Evolutionary conservation across 2,888 invertebrate genomes (phyloP).

Genomic region (Panzeria rudis): DNA sequence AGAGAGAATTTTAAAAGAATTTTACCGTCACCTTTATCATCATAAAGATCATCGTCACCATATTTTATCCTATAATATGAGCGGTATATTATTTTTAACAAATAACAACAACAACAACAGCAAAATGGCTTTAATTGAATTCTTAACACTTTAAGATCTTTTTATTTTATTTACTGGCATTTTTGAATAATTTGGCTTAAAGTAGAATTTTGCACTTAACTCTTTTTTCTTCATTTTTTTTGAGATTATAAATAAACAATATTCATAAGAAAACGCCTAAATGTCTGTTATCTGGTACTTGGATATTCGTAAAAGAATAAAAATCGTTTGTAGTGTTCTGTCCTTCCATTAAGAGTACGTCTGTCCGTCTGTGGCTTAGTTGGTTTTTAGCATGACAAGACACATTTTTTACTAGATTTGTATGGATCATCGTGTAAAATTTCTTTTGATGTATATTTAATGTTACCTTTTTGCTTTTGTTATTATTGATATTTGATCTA

Average conservation of each 20-base stretch:
- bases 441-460: conserved; percentile 44
- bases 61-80: conserved; percentile 56
- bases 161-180: background rate
- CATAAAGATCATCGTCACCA: conserved; percentile 64
- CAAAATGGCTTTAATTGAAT: conserved; percentile 67
- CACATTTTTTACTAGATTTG: conserved; percentile 44
- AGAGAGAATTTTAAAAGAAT: conserved; percentile 33
- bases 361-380: conserved; percentile 11
- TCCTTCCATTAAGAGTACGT: conserved; percentile 47
- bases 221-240: conserved; percentile 16
- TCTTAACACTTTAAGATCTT: conserved; percentile 69
- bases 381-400: conserved; percentile 64
- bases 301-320: conserved; percentile 34
- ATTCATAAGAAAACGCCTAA: conserved; percentile 58
- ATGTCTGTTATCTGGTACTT: conserved; percentile 64
- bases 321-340: conserved; percentile 18
- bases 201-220: conserved; percentile 70
- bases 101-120: conserved; percentile 32
- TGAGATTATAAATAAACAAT: conserved; percentile 30
- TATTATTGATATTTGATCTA: conserved; percentile 67
- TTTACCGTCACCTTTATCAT: conserved; percentile 66
- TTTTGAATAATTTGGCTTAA: conserved; percentile 59
- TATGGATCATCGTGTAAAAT: conserved; percentile 44
- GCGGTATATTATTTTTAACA: conserved; percentile 42
- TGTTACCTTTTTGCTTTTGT: conserved; percentile 26